Evolutionary conservation across 2,113 vertebrate species (phyloP).

Genomic region (Nannobrachium achirus): DNA sequence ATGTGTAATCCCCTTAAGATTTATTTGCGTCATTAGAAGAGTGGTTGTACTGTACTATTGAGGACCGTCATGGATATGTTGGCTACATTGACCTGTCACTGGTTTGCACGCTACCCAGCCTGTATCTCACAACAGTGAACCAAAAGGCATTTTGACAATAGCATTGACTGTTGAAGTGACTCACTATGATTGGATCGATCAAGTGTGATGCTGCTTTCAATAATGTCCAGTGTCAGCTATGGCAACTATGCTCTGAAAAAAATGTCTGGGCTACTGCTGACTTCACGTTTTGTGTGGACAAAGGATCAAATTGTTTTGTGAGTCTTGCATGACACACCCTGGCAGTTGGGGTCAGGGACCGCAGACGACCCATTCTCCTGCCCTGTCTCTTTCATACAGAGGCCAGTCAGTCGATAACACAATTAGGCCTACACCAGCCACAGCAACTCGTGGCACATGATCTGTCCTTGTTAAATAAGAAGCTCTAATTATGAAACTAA

Average conservation of each 20-base stretch:
- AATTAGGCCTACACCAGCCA: conserved; percentile 30
- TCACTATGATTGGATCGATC: not conserved
- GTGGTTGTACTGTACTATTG: not conserved
- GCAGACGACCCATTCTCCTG: not conserved
- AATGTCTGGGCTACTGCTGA: not conserved
- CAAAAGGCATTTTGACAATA: not conserved
- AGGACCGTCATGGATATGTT: conserved; percentile 3
- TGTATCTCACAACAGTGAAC: not conserved
- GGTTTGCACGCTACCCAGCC: not conserved
- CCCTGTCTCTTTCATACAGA: conserved; percentile 9
- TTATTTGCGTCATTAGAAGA: conserved; percentile 29
- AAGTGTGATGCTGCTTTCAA: not conserved
- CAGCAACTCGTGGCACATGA: conserved; percentile 62
- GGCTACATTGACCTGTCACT: not conserved
- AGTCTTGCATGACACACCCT: not conserved
- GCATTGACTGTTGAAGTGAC: too few species aligned
- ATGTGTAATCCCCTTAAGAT: conserved; percentile 34
- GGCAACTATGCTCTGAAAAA: not conserved
- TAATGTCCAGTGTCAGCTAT: not conserved
- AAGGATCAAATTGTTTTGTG: not conserved
- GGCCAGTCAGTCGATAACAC: conserved; percentile 38
- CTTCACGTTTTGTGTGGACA: not conserved
- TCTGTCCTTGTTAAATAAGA: conserved; percentile 39
- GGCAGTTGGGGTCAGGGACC: not conserved
- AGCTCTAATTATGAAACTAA: conserved; percentile 61